Base-by-base conservation (phyloP, 1,140 invertebrate species). In the Zophobas morio region DNA sequence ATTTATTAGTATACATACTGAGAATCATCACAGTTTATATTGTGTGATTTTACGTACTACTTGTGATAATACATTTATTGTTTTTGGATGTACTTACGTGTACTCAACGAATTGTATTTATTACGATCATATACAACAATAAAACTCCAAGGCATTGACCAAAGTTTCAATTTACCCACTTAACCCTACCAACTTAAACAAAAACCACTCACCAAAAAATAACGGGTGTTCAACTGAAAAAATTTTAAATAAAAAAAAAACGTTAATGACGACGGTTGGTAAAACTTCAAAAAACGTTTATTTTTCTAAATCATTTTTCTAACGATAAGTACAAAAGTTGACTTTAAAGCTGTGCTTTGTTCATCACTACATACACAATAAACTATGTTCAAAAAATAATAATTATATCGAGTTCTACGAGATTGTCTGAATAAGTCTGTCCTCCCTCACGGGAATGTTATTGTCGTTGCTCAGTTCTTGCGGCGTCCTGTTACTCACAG, bases 31-130 rank as follows among this genome's bases (percentile, higher is more conserved):
- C 60, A 66, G 39, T 66, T 66, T 39, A 63, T 34, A 63, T 63
- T 66, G 60, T 66, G 60, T 1, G 60, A 47, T 72, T 53, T 72
- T 72, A 72, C 51, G 51, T 72, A 53, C 47, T 72, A 73, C 71
- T 73, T 73, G 71, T 73, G 71, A 73, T 73, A 73, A 73, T 40
- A 37, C 71, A 73, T 73, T 53, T 51, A 6, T 54, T 46, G n/a
- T 54, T 73, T 54, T 39, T 73, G 47, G 40, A 56, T 73, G 49
- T 73, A 73, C 54, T 73, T 73, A 73, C 71, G 71, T 73, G 71
- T 73, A 72, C 32, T 56, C 71, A 73, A 73, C 71, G 71, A 73
- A 73, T 39, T 73, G 71, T 73, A 73, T 73, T 73, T 73, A 73
- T 73, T 73, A 73, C 56, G 56, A 53, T 20, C 53, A 73, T 66